Base-by-base conservation (phyloP, 2,888 invertebrate genomes). In the Tuta absoluta region DNA sequence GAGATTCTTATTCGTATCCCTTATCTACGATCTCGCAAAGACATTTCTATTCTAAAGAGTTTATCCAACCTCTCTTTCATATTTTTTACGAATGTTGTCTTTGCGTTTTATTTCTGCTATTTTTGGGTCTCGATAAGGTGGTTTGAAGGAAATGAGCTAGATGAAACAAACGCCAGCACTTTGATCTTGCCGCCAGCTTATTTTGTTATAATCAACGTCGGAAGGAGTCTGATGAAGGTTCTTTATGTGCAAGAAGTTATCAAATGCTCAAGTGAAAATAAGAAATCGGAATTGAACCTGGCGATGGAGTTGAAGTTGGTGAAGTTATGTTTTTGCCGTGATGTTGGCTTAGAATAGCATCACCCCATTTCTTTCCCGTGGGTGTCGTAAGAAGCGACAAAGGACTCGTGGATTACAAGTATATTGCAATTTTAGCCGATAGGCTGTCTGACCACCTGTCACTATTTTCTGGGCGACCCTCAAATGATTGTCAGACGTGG, bases 121-220 rank as follows among this genome's bases (percentile, higher is more conserved):
- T 65, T 59, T 68, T 70, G 41, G 63, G 61, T 66, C 38, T 62
- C 64, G 69, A 69, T 69, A 69, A 69, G 68, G 63, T 60, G 59
- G 66, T 66, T 68, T 67, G 73, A 68, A 76, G 76, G 76, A 76
- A 82, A 84, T 80, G 77, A 80, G 72, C 69, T 75, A 73, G 74
- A 79, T 76, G 76, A 76, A 79, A 81, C 80, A 77, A 76, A 74
- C 76, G 74, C 74, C 68, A 69, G 66, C 70, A 73, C 81, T 84
- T 81, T 84, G 84, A 81, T 80, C 76, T 75, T 66, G 65, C 62
- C 69, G 68, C 56, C 66, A 77, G 75, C 76, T 79, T 82, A 76
- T 82, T 79, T 80, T 75, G 73, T 71, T 75, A 74, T 77, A 79
- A 79, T 78, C 75, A 76, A 67, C 66, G 68, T 65, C 68, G 66